phyloP scores from a whole-genome alignment of 2,113 vertebrate species.

The Dromiciops gliroides region DNA sequence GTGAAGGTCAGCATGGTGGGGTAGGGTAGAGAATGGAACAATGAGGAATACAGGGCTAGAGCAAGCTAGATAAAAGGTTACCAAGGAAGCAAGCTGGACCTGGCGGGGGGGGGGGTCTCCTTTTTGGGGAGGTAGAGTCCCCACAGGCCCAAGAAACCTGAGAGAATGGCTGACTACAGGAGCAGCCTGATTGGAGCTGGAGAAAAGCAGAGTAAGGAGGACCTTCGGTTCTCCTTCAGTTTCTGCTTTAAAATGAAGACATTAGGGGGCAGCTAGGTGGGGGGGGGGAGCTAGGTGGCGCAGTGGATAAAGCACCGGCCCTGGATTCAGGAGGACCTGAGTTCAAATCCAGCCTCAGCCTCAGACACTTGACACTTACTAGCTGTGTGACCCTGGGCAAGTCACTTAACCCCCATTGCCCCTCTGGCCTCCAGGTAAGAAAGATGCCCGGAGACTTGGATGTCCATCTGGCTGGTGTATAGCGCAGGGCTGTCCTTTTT shows the following conservation, averaged over 20 bases:
- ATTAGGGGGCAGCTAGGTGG: too few species aligned
- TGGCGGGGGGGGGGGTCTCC: background rate
- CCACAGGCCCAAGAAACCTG: slow-evolving; percentile 67
- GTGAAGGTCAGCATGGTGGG: background rate
- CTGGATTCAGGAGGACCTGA: too few species aligned
- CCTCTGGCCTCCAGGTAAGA: background rate
- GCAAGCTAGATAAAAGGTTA: background rate
- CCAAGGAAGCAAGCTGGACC: background rate
- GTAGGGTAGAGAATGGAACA: background rate
- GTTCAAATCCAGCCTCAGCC: too few species aligned
- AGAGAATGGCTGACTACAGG: slow-evolving; percentile 50
- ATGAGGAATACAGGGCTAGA: background rate
- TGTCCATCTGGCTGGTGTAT: slow-evolving; percentile 56
- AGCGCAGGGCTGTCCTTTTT: background rate
- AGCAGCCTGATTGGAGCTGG: background rate
- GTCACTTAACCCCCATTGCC: too few species aligned
- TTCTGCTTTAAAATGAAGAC: background rate
- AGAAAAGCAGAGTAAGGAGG: background rate
- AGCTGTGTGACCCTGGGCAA: too few species aligned
- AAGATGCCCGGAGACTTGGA: background rate
- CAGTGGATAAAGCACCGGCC: too few species aligned
- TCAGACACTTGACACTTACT: background rate
- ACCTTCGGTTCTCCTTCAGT: background rate
- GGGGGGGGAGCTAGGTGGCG: too few species aligned
- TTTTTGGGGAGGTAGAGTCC: background rate